Conservation (phyloP, 2,888 invertebrate genomes). For the Cheilosia variabilis region DNA sequence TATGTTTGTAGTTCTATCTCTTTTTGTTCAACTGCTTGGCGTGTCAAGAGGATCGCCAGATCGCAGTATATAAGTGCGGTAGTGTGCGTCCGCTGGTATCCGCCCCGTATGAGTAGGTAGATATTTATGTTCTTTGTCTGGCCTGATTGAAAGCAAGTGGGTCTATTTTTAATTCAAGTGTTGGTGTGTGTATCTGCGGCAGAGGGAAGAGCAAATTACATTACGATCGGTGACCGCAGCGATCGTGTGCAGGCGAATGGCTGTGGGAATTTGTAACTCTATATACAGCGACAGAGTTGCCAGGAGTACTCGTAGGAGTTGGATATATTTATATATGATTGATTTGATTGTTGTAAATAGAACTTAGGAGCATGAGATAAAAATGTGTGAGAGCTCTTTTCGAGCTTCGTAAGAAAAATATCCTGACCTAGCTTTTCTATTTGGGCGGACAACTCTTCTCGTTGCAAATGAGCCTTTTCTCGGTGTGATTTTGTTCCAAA, state of each 20-base stretch:
- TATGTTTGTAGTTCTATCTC: conserved; percentile 13
- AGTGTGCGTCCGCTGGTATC: conserved; percentile 15
- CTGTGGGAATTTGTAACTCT: conserved; percentile 22
- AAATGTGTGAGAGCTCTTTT: too few relatives aligned
- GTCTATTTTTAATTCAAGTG: neutral
- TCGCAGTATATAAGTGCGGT: conserved; percentile 6
- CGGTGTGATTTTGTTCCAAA: too few relatives aligned
- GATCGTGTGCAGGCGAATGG: conserved; percentile 35
- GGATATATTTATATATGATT: neutral
- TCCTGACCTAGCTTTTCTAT: too few relatives aligned
- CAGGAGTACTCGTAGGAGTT: neutral
- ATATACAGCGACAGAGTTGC: conserved; percentile 43
- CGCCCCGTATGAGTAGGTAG: conserved; percentile 44
- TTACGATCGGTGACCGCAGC: conserved; percentile 17
- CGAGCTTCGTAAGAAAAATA: too few relatives aligned
- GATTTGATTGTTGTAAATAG: neutral
- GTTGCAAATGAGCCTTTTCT: too few relatives aligned
- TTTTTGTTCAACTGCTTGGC: neutral
- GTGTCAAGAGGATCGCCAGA: neutral
- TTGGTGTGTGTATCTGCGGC: neutral
- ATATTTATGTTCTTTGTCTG: neutral
- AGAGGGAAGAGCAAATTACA: conserved; percentile 7
- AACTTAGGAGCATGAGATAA: neutral
- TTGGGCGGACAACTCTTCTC: too few relatives aligned
- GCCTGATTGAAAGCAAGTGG: neutral